phyloP scores from a whole-genome alignment of 2,797 vertebrate genomes.

The Meda fulgida region DNA sequence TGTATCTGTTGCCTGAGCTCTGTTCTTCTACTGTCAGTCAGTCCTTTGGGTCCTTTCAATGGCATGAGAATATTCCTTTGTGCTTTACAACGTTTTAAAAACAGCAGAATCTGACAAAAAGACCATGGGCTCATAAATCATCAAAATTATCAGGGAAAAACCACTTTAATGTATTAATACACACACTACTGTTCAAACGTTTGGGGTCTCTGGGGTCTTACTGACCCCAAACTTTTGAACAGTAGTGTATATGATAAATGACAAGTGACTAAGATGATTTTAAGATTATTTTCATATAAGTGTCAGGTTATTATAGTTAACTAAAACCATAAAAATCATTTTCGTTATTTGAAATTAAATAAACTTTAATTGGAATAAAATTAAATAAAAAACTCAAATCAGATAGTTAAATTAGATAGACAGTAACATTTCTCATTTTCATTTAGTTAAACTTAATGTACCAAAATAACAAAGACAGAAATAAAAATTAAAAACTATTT shows the following conservation, averaged over 20 bases:
- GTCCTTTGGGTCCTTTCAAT: slow-evolving; percentile 80
- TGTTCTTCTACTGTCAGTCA: slow-evolving; percentile 81
- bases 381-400: neutral
- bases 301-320: neutral
- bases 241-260: neutral
- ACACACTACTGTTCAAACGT: neutral
- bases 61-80: slow-evolving; percentile 67
- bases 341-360: neutral
- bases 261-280: neutral
- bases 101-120: slow-evolving; percentile 77
- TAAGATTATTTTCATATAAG: neutral
- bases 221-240: too few species aligned
- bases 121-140: neutral
- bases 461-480: neutral
- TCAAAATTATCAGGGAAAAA: neutral
- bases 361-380: neutral
- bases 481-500: neutral
- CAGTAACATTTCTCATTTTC: neutral
- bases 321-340: neutral
- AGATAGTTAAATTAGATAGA: neutral
- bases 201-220: too few species aligned
- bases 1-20: slow-evolving; percentile 86
- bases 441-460: too few species aligned
- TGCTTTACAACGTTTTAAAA: slow-evolving; percentile 78
- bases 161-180: neutral